Evolutionary conservation across 1,140 invertebrate species (phyloP), one percentile per base, ranked within the genome.

Genomic region (Dreissena rostriformis): DNA sequence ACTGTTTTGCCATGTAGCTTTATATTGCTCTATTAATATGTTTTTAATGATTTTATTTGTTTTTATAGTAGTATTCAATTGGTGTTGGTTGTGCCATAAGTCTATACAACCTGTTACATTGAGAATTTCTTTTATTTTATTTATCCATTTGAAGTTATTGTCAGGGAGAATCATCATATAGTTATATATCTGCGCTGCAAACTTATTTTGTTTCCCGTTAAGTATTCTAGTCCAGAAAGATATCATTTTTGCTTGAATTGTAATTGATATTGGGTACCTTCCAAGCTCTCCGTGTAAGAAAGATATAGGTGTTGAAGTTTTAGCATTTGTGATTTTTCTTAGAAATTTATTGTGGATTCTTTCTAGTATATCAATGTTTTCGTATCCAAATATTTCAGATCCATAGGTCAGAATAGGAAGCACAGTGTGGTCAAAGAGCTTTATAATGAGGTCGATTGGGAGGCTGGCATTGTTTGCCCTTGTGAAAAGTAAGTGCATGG

Each of bases 1-100:
- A 17, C 70, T 51, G n/a, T 17, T 53, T 17, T 79, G n/a, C 76
- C 65, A 79, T 28, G 19, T 12, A 28, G 52, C 65, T 26, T 68
- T 52, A 79, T 26, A 79, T 28, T 79, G 76, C 24, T 79, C 65
- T 53, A 79, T 55, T n/a, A 65, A 53, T 29, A 26, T 51, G 52
- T 28, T 53, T n/a, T 67, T 66, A 22, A 66, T 26, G 24, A 6
- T 19, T 39, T 77, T 77, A 61, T 77, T 61, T 26, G 22, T 77
- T 66, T 1, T 67, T 53, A 10, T 79, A 68, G 67, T 39, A 19
- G 29, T 53, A 8, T 39, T 39, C 55, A n/a, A 17, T 14, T 14
- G 24, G 22, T 14, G 10, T 67, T 67, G 70, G 51, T 72, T 39
- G 10, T 49, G 15, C 70, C 70, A 72, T 72, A 52, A 72, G 12